Percentiles rank a stretch among this genome's conserved stretches.
These are phyloP conservation scores for Hypotaenidia philippensis DNA, from an alignment of 2,797 vertebrate species.

Conservation along the genomic window DNA sequence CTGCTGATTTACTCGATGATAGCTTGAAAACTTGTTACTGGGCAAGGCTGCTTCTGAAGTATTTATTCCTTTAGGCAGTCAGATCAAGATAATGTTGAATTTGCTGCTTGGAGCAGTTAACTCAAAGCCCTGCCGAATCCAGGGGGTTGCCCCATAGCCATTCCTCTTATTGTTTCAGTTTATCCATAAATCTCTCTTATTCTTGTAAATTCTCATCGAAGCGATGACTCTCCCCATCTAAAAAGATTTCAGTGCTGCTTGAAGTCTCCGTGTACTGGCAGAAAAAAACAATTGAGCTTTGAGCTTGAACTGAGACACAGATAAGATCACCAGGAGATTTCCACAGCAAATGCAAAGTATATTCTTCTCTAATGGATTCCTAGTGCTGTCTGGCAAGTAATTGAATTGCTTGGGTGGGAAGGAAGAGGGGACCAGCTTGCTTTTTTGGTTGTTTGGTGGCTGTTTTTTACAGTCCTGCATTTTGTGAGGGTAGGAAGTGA, in stretches of 20 bases:
- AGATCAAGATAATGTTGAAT: constrained; percentile 40
- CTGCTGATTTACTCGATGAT: background rate
- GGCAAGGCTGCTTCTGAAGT: constrained; percentile 13
- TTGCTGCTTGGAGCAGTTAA: constrained; percentile 11
- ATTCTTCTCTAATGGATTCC: constrained; percentile 75
- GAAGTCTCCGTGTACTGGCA: constrained; percentile 41
- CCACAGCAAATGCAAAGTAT: constrained; percentile 75
- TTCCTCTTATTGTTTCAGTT: constrained; percentile 56
- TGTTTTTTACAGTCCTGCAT: background rate
- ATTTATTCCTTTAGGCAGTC: constrained; percentile 24
- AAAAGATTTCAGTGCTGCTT: constrained; percentile 38
- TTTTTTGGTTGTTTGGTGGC: background rate
- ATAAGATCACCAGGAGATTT: constrained; percentile 76
- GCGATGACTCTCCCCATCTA: constrained; percentile 33
- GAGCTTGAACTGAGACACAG: constrained; percentile 55
- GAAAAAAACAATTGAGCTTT: constrained; percentile 57
- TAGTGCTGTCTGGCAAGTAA: constrained; percentile 79
- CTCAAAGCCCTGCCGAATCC: constrained; percentile 8
- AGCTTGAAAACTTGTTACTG: background rate
- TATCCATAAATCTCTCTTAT: constrained; percentile 56
- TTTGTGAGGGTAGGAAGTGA: background rate
- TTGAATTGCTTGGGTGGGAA: constrained; percentile 71
- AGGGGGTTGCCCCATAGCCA: background rate
- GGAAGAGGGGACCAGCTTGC: background rate
- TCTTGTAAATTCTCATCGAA: constrained; percentile 57